A percentile compares a stretch with the other conserved stretches of the same genome.
Evolutionary conservation across 2,797 vertebrate species (phyloP).

Genomic region (Sebastes reedi): DNA sequence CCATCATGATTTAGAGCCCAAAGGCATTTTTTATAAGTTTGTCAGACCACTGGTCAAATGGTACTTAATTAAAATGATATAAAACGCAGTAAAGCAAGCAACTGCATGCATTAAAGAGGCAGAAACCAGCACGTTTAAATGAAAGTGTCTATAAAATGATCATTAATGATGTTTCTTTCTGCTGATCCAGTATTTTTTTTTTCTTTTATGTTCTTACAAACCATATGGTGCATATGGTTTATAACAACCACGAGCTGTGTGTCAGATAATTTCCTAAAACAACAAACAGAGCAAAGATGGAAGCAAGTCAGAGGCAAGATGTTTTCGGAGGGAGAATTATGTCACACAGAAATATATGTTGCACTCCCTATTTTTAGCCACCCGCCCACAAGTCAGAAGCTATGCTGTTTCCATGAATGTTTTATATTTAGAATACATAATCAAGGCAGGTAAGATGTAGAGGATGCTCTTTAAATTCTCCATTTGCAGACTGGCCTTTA

Average conservation of each 20-base stretch:
- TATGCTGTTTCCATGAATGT: conserved; percentile 2
- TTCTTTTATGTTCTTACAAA: not conserved
- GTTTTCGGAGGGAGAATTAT: conserved; percentile 4
- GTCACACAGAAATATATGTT: conserved; percentile 11
- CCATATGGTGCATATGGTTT: not conserved
- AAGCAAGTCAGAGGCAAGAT: not conserved
- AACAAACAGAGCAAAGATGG: not conserved
- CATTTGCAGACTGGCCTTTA: not conserved
- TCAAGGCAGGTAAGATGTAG: not conserved
- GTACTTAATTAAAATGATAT: not conserved
- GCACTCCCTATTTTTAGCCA: conserved; percentile 12
- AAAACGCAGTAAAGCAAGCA: not conserved
- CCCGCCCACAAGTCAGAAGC: conserved; percentile 20
- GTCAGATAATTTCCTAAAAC: not conserved
- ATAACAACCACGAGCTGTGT: not conserved
- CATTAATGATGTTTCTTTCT: not conserved
- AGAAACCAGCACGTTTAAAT: not conserved
- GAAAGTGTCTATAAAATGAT: not conserved
- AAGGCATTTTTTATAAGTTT: not conserved
- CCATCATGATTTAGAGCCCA: not conserved
- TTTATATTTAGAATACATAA: conserved; percentile 16
- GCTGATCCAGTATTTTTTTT: not conserved
- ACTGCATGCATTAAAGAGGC: not conserved
- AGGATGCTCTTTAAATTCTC: not conserved
- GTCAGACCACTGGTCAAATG: not conserved